phyloP scores from a whole-genome alignment of 2,797 vertebrate genomes.

The Malurus splendens region DNA sequence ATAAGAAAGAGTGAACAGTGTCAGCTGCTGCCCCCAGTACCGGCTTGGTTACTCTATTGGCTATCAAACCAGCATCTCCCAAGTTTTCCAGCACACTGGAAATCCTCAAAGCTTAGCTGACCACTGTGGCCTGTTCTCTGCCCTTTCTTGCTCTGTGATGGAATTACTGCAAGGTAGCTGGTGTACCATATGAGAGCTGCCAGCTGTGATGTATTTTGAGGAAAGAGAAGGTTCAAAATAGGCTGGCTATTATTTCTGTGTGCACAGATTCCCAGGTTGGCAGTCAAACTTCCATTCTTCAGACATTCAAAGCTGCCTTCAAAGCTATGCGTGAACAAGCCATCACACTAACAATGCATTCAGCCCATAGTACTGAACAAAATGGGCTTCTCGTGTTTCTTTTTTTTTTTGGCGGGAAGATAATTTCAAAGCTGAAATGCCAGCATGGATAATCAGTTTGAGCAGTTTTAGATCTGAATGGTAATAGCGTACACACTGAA shows the following conservation, averaged over 20 bases:
- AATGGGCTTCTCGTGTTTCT: background rate
- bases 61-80: background rate
- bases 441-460: background rate
- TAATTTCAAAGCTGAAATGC: constrained; percentile 4
- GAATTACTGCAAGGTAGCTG: background rate
- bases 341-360: background rate
- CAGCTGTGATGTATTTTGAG: background rate
- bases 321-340: background rate
- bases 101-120: background rate
- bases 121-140: background rate
- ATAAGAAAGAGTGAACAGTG: background rate
- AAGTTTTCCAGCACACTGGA: background rate
- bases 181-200: fast-evolving
- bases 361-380: background rate
- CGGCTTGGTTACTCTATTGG: background rate
- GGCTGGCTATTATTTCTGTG: background rate
- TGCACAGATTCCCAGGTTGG: background rate
- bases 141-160: background rate
- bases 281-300: background rate
- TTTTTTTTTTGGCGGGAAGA: background rate
- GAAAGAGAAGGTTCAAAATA: background rate
- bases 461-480: background rate
- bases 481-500: background rate
- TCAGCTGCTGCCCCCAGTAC: background rate
- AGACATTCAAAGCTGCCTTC: background rate